Conservation (phyloP, 2,113 vertebrate genomes). For the Oreochromis tanganicae region DNA sequence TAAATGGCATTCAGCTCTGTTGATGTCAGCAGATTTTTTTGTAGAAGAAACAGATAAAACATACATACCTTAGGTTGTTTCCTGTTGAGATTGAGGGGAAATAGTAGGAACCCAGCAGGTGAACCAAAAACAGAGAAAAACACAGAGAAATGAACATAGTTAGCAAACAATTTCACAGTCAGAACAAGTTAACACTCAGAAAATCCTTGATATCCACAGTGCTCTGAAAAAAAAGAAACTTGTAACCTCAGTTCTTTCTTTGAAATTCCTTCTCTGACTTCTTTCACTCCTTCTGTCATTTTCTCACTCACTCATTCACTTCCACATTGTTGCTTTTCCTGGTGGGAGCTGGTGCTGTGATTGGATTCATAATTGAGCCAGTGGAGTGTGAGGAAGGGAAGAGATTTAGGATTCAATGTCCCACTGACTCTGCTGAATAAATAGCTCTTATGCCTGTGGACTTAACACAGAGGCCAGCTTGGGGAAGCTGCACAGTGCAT, state of each 20-base stretch:
- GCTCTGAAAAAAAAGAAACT: neutral
- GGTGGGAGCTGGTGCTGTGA: conserved; percentile 40
- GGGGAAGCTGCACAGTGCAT: conserved; percentile 39
- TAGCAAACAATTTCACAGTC: conserved; percentile 23
- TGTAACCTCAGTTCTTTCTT: neutral
- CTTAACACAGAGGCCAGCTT: conserved; percentile 55
- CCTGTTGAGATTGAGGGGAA: conserved; percentile 30
- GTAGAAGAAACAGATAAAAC: neutral
- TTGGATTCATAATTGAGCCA: conserved; percentile 58
- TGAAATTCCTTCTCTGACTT: neutral
- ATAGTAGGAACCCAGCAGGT: neutral
- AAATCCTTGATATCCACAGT: neutral
- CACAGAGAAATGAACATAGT: conserved; percentile 13
- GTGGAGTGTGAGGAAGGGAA: conserved; percentile 58
- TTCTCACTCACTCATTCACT: conserved; percentile 14
- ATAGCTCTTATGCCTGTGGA: conserved; percentile 65
- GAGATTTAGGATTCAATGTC: conserved; percentile 70
- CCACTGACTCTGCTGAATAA: conserved; percentile 69
- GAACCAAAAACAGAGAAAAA: neutral
- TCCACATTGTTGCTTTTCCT: conserved; percentile 35
- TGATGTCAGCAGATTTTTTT: neutral
- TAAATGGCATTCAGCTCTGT: neutral
- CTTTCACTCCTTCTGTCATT: neutral
- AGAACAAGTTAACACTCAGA: conserved; percentile 1
- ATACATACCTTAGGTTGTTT: conserved; percentile 76